Conservation (phyloP, 2,113 vertebrate genomes). For the Centrocercus urophasianus region DNA sequence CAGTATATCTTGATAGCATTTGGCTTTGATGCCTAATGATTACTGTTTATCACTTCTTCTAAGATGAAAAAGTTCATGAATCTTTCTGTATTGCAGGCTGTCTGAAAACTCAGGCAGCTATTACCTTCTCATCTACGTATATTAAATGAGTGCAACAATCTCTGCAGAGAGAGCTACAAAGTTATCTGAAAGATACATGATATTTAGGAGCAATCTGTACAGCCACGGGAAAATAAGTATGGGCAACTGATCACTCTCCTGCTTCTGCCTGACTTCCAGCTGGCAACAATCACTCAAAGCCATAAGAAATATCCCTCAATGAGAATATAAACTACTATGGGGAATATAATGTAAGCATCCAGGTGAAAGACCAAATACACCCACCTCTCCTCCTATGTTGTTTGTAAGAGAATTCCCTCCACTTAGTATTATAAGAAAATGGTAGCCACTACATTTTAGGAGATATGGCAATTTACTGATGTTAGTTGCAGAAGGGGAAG, state of each 20-base stretch:
- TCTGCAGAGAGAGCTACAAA: background rate
- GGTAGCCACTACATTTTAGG: background rate
- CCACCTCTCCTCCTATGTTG: background rate
- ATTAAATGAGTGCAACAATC: background rate
- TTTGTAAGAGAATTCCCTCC: background rate
- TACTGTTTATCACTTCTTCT: constrained; percentile 6
- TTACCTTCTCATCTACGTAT: background rate
- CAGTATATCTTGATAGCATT: background rate
- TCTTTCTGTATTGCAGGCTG: background rate
- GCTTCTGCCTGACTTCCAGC: background rate
- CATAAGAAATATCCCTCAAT: background rate
- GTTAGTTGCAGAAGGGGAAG: background rate
- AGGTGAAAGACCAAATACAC: background rate
- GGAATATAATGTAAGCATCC: background rate
- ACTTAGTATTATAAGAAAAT: background rate
- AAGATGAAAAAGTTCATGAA: background rate
- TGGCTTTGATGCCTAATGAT: background rate
- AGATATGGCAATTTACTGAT: background rate
- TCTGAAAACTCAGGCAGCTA: background rate
- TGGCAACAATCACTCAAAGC: background rate
- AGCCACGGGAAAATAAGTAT: background rate
- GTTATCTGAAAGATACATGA: background rate
- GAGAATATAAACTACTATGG: background rate
- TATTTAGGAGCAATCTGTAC: background rate
- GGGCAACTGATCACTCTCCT: background rate